Evolutionary conservation across 2,888 invertebrate genomes (phyloP), one percentile per base, ranked within the genome.

Genomic region (Xanthia togata): DNA sequence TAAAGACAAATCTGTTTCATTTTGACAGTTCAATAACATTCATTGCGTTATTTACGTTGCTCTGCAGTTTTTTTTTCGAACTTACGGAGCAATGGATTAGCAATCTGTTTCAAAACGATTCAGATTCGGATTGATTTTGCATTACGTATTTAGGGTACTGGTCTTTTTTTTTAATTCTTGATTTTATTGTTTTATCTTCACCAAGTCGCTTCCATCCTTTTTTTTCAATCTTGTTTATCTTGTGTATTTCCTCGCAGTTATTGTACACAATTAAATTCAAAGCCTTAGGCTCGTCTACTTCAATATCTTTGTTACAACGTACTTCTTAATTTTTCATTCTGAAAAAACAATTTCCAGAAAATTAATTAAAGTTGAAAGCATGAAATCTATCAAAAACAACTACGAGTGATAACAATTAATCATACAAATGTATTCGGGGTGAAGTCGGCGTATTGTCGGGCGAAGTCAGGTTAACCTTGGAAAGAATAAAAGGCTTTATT

Each of bases 331-430:
- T 47, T 79, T 60, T 78, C 47, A 70, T 50, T 12, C 31, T n/a
- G 35, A 81, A 71, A 35, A 74, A 84, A 59, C 62, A 76, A 55
- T 81, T 57, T 35, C 70, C 53, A 44, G 59, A 62, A 77, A 78
- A 83, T 83, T 74, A 79, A 84, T 85, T 79, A 69, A 64, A 85
- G 76, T 70, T 75, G 50, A 72, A 75, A 70, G 70, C 82, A 75
- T 73, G 62, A 86, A 82, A 84, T 86, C 76, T 79, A 77, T 86
- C 69, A 76, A 77, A 76, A 79, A 79, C 72, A 84, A 76, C 73
- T 62, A 85, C 67, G 63, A 74, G 69, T 74, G 64, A 59, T 72
- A 78, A 73, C 60, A 79, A 86, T 86, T 82, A 79, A 80, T 86
- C 86, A 87, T 65, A 73, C 62, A 79, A 84, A 87, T 81, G 79